Base-by-base conservation (phyloP, 2,113 vertebrate genomes). In the Garra rufa region DNA sequence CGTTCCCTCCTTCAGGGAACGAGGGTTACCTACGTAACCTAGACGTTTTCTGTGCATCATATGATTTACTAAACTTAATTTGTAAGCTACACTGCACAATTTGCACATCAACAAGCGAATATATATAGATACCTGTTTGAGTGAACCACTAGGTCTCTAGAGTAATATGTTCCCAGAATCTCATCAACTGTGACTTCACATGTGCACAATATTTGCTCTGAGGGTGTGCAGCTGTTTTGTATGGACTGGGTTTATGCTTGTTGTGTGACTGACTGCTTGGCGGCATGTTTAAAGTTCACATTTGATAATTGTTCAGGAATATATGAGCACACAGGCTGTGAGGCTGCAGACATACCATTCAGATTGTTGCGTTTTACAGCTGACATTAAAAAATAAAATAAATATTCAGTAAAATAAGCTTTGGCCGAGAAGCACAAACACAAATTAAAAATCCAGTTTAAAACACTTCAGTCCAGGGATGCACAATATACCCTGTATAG, bases 311-410 rank as follows among this genome's bases (percentile, higher is more conserved):
- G 34, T 63, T 59, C 55, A 24, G 13, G 48, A 41, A 34, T 48
- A 84, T 48, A 57, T 76, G 65, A 55, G 46, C 46, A 61, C 6
- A 8, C 50, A 55, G 15, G 81, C 48, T 21, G 46, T 41, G 57
- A 43, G 81, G 30, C 70, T 59, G 80, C 38, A 88, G 71, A 87
- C 73, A 67, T 57, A 75, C 82, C 65, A 59, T 76, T 75, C 48
- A 43, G 30, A 17, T 69, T 85, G 59, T 3, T 67, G 63, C 44
- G 70, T 65, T 76, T 87, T 85, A 52, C 81, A 59, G 73, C 55
- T 30, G 76, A 50, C 69, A 19, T 28, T n/a, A 77, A 28, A 41
- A 15, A 50, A 24, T 43, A 9, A 13, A 34, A 41, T 21, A 15
- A 9, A 30, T 30, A 65, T 30, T 19, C 21, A 9, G 17, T 34